These are phyloP conservation scores for Phymanthus crucifer DNA, from an alignment of 92 coral and sea anemone species.

Conservation along the genomic window DNA sequence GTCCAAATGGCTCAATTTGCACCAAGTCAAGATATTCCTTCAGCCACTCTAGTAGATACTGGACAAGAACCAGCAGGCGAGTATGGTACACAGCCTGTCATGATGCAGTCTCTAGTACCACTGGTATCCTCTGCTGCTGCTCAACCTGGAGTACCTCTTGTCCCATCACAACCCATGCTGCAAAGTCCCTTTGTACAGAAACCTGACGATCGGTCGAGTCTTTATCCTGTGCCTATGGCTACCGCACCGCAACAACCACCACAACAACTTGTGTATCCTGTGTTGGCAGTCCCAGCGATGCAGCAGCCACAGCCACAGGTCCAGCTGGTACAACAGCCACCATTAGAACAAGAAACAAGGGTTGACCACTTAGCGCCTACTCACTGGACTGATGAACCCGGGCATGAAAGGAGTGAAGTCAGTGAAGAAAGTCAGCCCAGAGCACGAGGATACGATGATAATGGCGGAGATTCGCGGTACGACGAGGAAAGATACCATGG, in stretches of 20 bases:
- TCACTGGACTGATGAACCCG: conserved; percentile 72
- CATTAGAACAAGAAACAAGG: conserved; percentile 2
- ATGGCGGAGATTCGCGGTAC: conserved; percentile 23
- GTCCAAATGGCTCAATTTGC: conserved; percentile 39
- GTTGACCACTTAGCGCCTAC: conserved; percentile 16
- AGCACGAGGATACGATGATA: conserved; percentile 37
- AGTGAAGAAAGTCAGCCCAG: conserved; percentile 41
- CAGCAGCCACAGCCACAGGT: conserved; percentile 33
- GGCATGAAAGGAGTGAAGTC: conserved; percentile 69
- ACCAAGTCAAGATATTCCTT: conserved; percentile 14
- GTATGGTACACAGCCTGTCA: conserved; percentile 33
- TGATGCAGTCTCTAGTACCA: conserved; percentile 55
- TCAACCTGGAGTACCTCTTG: conserved; percentile 20
- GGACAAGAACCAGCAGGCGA: conserved; percentile 15
- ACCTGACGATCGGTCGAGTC: conserved; percentile 14
- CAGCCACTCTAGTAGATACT: conserved; percentile 20
- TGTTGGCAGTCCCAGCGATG: conserved; percentile 11
- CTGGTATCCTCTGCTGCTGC: conserved; percentile 25
- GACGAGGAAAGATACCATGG: conserved; percentile 45
- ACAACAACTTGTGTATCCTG: conserved; percentile 25
- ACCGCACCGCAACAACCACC: conserved; percentile 25
- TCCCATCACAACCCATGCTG: conserved; percentile 21
- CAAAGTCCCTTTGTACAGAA: conserved; percentile 28
- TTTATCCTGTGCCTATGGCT: conserved; percentile 24
- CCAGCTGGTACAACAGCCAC: conserved; percentile 29